Evolutionary conservation across 2,797 vertebrate genomes (phyloP).

Genomic region (Brachymystax lenok): DNA sequence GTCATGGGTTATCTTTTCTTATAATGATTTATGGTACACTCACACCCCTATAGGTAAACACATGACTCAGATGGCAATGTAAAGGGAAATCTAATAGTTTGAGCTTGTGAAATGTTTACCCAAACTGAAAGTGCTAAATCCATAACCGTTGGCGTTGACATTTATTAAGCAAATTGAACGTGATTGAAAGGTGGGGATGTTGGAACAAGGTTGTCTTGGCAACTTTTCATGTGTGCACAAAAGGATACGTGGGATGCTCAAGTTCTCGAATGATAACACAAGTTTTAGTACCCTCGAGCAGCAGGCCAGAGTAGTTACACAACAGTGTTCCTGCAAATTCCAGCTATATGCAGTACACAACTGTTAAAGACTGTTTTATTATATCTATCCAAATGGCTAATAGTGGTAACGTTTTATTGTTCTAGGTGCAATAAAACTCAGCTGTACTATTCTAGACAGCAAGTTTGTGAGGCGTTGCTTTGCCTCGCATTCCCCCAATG

Average conservation of each 20-base stretch:
- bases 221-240: slow-evolving; percentile 3
- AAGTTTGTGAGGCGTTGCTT: not conserved
- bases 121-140: slow-evolving; percentile 14
- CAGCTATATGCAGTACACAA: not conserved
- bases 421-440: not conserved
- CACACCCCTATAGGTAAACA: slow-evolving; percentile 59
- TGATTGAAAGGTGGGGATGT: not conserved
- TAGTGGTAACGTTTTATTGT: not conserved
- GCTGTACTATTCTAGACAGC: not conserved
- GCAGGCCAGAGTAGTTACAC: not conserved
- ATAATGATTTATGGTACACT: slow-evolving; percentile 31
- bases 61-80: slow-evolving; percentile 46
- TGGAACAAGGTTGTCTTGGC: not conserved
- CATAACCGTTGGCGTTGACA: not conserved
- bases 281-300: not conserved
- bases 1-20: slow-evolving; percentile 29
- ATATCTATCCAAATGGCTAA: not conserved
- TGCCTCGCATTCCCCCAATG: not conserved
- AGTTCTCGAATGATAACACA: not conserved
- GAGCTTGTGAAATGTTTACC: slow-evolving; percentile 53
- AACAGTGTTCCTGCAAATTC: not conserved
- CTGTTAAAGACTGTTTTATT: slow-evolving; percentile 8
- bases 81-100: slow-evolving; percentile 45
- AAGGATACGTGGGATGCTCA: not conserved
- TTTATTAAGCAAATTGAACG: not conserved